phyloP scores from a whole-genome alignment of 2,888 invertebrate species.

The Pammene fasciana region DNA sequence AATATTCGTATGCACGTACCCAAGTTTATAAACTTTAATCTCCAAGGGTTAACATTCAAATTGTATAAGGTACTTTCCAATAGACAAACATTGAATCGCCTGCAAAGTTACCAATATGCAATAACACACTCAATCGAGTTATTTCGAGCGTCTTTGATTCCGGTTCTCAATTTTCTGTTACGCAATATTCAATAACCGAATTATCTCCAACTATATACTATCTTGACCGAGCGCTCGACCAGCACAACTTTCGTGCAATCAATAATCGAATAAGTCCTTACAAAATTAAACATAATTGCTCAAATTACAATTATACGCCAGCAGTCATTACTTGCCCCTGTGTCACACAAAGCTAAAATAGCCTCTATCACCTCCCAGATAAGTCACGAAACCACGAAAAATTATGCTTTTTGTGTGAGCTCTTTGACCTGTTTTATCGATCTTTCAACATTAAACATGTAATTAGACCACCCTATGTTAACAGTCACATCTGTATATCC shows the following conservation, averaged over 20 bases:
- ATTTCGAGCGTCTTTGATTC: constrained; percentile 16
- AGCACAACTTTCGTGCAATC: constrained; percentile 18
- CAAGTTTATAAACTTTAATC: background rate
- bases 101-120: constrained; percentile 2
- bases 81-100: constrained; percentile 1
- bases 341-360: constrained; percentile 21
- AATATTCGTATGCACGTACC: background rate
- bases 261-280: constrained; percentile 27
- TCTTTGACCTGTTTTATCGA: constrained; percentile 58
- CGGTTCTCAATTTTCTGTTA: background rate
- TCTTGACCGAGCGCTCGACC: constrained; percentile 19
- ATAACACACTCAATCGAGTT: constrained; percentile 19
- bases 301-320: constrained; percentile 56
- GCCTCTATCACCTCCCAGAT: constrained; percentile 15
- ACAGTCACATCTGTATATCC: constrained; percentile 50
- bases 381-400: background rate
- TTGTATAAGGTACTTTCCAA: background rate
- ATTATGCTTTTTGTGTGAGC: constrained; percentile 44
- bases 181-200: constrained; percentile 17
- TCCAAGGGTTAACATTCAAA: background rate
- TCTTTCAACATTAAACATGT: constrained; percentile 56
- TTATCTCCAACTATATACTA: constrained; percentile 8
- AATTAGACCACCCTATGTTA: constrained; percentile 57
- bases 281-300: constrained; percentile 50
- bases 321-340: constrained; percentile 53